Evolutionary conservation across 2,888 invertebrate species (phyloP), one percentile per base, ranked within the genome.

Genomic region (Frankliniella intonsa): DNA sequence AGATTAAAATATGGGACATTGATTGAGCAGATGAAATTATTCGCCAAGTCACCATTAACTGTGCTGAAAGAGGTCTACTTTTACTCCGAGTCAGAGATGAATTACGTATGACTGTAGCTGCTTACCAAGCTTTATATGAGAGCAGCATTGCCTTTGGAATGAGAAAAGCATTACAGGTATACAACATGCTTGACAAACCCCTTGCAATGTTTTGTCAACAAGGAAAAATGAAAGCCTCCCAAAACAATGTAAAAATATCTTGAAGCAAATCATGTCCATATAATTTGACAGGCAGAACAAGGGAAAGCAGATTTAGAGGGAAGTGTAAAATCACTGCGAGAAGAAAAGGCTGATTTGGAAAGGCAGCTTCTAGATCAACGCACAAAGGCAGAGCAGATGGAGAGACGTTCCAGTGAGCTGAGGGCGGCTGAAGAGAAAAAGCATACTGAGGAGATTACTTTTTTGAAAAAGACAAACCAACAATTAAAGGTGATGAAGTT

Each of bases 101-200:
- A 90, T 94, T 98, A 83, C 91, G 95, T 84, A 97, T 99, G 94
- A 98, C 98, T 0, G 94, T 99, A 89, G 95, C 97, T 86, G 97
- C 98, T 0, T 99, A 97, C 87, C 97, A 98, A 88, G 96, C 97
- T 0, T 90, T 99, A 1, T 98, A 98, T 87, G 98, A 98, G 88
- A 98, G 98, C 88, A 97, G 98, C 82, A 96, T 98, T 81, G 98
- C 98, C 0, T 99, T 98, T 87, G 98, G 98, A 50, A 97, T 99
- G 93, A 92, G 98, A 84, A 99, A 99, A 90, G 97, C 98, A n/a
- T 89, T 99, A 82, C 95, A 96, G 89, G 94, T 94, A 85, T 25
- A 76, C 22, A 76, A 1, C 7, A 17, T 62, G 0, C 0, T 62
- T 62, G 62, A 7, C 62, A 62, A 38, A 38, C 5, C 38, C 14